These are phyloP conservation scores for Eumerus sabulonum DNA, from an alignment of 2,888 invertebrate species.

Conservation along the genomic window DNA sequence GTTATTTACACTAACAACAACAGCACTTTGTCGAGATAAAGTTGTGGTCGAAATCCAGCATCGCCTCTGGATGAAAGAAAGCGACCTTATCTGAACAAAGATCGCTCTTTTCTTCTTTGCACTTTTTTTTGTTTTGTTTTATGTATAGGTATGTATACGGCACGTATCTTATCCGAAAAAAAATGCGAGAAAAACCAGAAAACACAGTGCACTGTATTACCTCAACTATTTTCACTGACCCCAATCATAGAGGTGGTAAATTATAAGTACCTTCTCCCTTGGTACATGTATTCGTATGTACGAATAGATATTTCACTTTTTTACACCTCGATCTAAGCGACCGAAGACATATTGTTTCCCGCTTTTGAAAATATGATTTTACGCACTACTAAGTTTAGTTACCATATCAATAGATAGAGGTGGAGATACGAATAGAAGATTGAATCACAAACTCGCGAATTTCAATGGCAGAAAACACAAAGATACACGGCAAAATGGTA, in stretches of 20 bases:
- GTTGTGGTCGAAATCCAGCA: slow-evolving; percentile 24
- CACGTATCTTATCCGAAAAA: too few relatives aligned
- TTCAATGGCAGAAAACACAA: slow-evolving; percentile 50
- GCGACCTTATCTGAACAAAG: slow-evolving; percentile 56
- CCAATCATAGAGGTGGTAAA: slow-evolving; percentile 72
- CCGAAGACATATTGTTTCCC: slow-evolving; percentile 53
- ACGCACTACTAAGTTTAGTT: slow-evolving; percentile 53
- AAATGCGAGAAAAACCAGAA: slow-evolving; percentile 18
- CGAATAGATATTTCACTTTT: neutral
- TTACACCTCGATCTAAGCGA: slow-evolving; percentile 22
- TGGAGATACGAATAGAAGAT: slow-evolving; percentile 32
- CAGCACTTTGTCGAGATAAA: neutral
- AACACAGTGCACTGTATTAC: slow-evolving; percentile 12
- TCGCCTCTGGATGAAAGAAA: slow-evolving; percentile 44
- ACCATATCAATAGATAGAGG: slow-evolving; percentile 38
- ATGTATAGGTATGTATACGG: slow-evolving; percentile 5
- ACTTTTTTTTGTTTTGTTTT: slow-evolving; percentile 35
- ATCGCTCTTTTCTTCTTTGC: slow-evolving; percentile 5
- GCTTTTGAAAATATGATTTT: slow-evolving; percentile 58
- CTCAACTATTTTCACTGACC: slow-evolving; percentile 77
- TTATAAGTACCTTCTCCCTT: slow-evolving; percentile 19
- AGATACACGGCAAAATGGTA: neutral
- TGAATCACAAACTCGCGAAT: slow-evolving; percentile 20
- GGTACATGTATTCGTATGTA: too few relatives aligned
- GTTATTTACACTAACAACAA: slow-evolving; percentile 22